Base-by-base conservation (phyloP, 2,888 invertebrate species). In the Punctoribates punctum region DNA sequence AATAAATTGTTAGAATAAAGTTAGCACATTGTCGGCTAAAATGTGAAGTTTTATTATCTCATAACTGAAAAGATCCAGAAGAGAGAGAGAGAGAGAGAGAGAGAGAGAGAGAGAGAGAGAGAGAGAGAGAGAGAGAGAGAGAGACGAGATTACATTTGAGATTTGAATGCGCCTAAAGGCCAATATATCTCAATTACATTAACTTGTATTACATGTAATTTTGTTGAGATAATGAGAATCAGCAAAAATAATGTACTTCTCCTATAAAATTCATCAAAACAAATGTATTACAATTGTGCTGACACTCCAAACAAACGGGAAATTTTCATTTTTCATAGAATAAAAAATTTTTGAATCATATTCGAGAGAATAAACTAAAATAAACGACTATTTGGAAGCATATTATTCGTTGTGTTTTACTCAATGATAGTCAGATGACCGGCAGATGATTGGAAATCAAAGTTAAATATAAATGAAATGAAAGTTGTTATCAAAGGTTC, bases 141-240 rank as follows among this genome's bases (percentile, higher is more conserved):
- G 9, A 6, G 25, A 9, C 11, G 25, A 60, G 60, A 60, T 60
- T 60, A 60, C 60, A 25, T 60, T 25, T 60, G 60, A 60, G 60
- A 60, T 27, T 60, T 60, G 60, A 25, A 20, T 60, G 60, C 60
- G 60, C 60, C 60, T 60, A 60, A 60, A 60, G 60, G 25, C 60
- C 60, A 60, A 60, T 60, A 60, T 60, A 60, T 60, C 60, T 60
- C 60, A 60, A 60, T 60, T 60, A 60, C 15, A 60, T 60, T 60
- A 60, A 60, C 60, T 60, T 60, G 25, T 60, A 60, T 60, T 60
- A 60, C 60, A 60, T 60, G 25, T 25, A 60, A 25, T 60, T 60
- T 60, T 60, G 60, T 27, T 60, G 25, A 60, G 8, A 60, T 60
- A 60, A 60, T 60, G 60, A 60, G 60, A 60, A 60, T 25, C 11